Percentiles rank a stretch among this genome's conserved stretches.
Conservation (phyloP, 2,113 vertebrate species). For the Burhinus oedicnemus region DNA sequence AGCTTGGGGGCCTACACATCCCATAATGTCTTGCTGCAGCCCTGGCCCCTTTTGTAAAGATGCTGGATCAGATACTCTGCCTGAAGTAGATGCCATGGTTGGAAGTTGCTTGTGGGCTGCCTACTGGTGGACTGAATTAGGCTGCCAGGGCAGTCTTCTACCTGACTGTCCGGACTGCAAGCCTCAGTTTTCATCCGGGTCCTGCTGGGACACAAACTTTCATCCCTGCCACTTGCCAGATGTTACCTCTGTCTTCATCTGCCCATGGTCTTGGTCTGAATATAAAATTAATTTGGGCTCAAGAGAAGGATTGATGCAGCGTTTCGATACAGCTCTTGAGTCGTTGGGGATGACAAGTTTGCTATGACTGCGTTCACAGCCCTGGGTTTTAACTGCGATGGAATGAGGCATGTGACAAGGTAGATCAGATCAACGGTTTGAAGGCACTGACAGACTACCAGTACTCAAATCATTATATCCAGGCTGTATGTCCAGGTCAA, state of each 20-base stretch:
- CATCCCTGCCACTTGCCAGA: background rate
- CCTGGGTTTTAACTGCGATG: background rate
- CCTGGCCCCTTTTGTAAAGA: background rate
- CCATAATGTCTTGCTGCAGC: background rate
- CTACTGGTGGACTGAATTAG: background rate
- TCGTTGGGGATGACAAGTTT: background rate
- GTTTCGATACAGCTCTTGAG: background rate
- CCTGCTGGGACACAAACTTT: background rate
- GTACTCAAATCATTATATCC: background rate
- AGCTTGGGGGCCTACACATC: background rate
- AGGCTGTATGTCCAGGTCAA: background rate
- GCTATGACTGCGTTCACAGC: background rate
- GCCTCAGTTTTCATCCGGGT: background rate
- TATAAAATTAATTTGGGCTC: background rate
- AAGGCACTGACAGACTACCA: constrained; percentile 2
- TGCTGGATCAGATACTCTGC: background rate
- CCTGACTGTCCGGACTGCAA: background rate
- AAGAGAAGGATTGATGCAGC: background rate
- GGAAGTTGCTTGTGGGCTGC: background rate
- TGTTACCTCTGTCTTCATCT: background rate
- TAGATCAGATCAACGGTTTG: background rate
- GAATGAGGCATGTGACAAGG: background rate
- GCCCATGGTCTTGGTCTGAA: background rate
- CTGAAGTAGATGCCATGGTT: background rate
- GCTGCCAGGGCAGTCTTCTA: background rate